Percentiles rank a stretch among this genome's conserved stretches.
phyloP scores from a whole-genome alignment of 2,113 vertebrate species.

The Nannobrachium achirus region DNA sequence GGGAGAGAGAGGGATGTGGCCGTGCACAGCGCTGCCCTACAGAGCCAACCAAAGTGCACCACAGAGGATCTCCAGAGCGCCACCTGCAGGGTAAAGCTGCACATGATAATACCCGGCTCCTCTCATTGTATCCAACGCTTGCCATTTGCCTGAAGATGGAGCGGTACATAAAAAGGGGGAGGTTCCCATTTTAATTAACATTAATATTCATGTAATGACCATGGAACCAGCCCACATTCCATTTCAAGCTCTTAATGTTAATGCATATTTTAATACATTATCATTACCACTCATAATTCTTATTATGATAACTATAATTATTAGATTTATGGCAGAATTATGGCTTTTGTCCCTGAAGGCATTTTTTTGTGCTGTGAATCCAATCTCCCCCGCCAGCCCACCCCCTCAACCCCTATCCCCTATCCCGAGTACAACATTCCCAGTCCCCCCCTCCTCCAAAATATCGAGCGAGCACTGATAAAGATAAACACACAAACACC shows the following conservation, averaged over 20 bases:
- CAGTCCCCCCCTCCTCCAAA: slow-evolving; percentile 54
- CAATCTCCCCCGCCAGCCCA: slow-evolving; percentile 43
- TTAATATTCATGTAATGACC: slow-evolving; percentile 79
- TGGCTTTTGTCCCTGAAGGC: slow-evolving; percentile 71
- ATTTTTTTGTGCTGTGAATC: slow-evolving; percentile 66
- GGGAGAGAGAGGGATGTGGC: slow-evolving; percentile 12
- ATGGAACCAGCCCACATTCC: slow-evolving; percentile 62
- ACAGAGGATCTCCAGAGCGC: slow-evolving; percentile 32
- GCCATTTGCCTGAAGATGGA: slow-evolving; percentile 59
- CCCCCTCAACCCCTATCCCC: too few species aligned
- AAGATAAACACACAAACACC: slow-evolving; percentile 82
- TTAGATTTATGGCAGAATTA: slow-evolving; percentile 76
- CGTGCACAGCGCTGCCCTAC: slow-evolving; percentile 13
- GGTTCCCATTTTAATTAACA: slow-evolving; percentile 78
- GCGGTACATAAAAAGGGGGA: slow-evolving; percentile 63
- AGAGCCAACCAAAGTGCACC: slow-evolving; percentile 21
- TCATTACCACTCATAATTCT: slow-evolving; percentile 76
- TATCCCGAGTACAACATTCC: slow-evolving; percentile 37
- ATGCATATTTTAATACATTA: slow-evolving; percentile 83
- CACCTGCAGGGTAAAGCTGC: slow-evolving; percentile 48
- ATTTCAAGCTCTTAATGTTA: slow-evolving; percentile 72
- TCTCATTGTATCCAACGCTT: slow-evolving; percentile 32
- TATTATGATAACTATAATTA: slow-evolving; percentile 79
- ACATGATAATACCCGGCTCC: neutral
- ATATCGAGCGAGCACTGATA: slow-evolving; percentile 74